A percentile compares a stretch with the other conserved stretches of the same genome.
Conservation (phyloP, 1,140 invertebrate species). For the Drosophila ercepeae region DNA sequence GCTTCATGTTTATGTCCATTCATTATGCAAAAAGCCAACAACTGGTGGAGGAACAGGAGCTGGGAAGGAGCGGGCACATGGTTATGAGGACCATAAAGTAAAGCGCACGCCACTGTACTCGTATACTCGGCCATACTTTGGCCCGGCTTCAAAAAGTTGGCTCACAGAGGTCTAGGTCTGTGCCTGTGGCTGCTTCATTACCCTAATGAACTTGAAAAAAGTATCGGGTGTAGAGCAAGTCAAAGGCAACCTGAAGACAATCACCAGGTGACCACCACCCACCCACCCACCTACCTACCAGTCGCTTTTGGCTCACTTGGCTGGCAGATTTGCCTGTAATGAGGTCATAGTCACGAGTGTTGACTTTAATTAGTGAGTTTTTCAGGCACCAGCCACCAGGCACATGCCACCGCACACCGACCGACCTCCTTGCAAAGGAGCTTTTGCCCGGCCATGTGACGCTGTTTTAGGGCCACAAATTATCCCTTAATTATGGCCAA, state of each 20-base stretch:
- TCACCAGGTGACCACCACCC: conserved; percentile 57
- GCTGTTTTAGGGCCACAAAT: conserved; percentile 44
- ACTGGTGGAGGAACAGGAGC: conserved; percentile 30
- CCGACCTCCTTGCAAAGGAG: conserved; percentile 13
- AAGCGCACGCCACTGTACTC: conserved; percentile 62
- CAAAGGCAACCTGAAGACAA: conserved; percentile 68
- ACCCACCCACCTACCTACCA: neutral
- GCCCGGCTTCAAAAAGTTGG: conserved; percentile 6
- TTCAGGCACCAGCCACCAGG: conserved; percentile 3
- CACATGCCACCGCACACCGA: neutral
- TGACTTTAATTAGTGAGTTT: conserved; percentile 77
- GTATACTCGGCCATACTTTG: conserved; percentile 35
- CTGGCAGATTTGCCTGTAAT: conserved; percentile 71
- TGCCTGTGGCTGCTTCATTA: conserved; percentile 76
- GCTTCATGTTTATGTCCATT: conserved; percentile 65
- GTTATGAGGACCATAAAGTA: conserved; percentile 69
- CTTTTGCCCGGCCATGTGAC: conserved; percentile 41
- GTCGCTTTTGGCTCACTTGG: neutral
- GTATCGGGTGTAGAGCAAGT: conserved; percentile 74
- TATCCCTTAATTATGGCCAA: conserved; percentile 59
- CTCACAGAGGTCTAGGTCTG: conserved; percentile 20
- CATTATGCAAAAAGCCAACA: conserved; percentile 77
- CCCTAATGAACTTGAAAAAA: conserved; percentile 81
- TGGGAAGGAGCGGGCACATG: conserved; percentile 27
- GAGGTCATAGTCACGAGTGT: conserved; percentile 80